Percentiles rank a stretch among this genome's conserved stretches.
phyloP scores from a whole-genome alignment of 1,140 invertebrate genomes.

The Drosophila serrata region DNA sequence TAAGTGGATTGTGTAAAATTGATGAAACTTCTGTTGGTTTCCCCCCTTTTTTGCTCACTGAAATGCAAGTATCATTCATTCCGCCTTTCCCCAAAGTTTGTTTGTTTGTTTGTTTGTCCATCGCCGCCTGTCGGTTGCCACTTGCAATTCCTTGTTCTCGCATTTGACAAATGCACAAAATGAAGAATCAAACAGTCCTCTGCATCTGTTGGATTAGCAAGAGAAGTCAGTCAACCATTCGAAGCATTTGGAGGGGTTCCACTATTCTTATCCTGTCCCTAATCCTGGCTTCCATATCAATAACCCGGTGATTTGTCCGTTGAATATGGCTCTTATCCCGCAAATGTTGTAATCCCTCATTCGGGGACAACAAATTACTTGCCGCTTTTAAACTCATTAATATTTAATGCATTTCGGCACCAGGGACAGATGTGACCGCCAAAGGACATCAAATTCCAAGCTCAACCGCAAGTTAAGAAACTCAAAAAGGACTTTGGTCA shows the following conservation, averaged over 20 bases:
- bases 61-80: neutral
- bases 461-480: conserved; percentile 51
- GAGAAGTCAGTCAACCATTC: neutral
- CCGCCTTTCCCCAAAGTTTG: conserved; percentile 14
- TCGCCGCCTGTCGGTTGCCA: conserved; percentile 55
- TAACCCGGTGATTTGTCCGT: conserved; percentile 60
- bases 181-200: conserved; percentile 64
- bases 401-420: conserved; percentile 69
- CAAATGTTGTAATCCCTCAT: conserved; percentile 42
- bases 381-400: conserved; percentile 72
- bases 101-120: conserved; percentile 34
- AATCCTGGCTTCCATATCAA: conserved; percentile 33
- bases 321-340: conserved; percentile 12
- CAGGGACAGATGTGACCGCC: conserved; percentile 58
- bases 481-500: conserved; percentile 44
- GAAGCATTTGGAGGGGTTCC: neutral
- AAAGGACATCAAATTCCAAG: conserved; percentile 17
- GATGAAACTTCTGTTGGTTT: conserved; percentile 53
- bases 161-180: conserved; percentile 71
- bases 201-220: conserved; percentile 41
- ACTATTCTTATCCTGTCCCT: neutral
- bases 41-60: neutral
- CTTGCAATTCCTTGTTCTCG: conserved; percentile 56
- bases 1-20: conserved; percentile 73
- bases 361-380: conserved; percentile 57